Evolutionary conservation across 1,140 invertebrate species (phyloP).

Genomic region (Brachystomella parvula): DNA sequence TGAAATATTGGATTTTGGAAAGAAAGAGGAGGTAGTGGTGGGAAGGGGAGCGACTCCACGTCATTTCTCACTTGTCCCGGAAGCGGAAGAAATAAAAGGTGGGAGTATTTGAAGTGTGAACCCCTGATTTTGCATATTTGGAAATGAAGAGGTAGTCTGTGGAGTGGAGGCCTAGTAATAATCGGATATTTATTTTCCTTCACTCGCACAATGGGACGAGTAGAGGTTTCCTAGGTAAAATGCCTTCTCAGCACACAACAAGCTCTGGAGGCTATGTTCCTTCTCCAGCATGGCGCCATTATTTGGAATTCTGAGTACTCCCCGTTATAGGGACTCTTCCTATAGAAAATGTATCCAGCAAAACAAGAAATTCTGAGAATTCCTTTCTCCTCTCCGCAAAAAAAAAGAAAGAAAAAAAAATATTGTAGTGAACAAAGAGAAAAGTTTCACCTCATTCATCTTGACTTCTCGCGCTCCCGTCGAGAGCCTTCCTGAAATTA

Average conservation of each 20-base stretch:
- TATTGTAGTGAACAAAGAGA: not conserved
- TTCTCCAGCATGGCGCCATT: not conserved
- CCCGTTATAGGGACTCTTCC: not conserved
- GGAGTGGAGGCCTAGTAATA: not conserved
- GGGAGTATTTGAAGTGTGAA: not conserved
- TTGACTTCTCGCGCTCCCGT: not conserved
- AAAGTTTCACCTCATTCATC: not conserved
- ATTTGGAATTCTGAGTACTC: not conserved
- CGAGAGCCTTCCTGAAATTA: not conserved
- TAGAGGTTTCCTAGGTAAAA: not conserved
- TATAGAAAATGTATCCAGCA: too few relatives aligned
- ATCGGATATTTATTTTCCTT: constrained; percentile 5
- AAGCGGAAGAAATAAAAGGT: not conserved
- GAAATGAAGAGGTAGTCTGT: not conserved
- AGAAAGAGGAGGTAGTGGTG: not conserved
- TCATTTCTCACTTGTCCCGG: not conserved
- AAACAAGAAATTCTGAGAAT: not conserved
- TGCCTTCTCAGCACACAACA: not conserved
- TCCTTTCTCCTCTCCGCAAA: not conserved
- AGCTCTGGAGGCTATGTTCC: not conserved
- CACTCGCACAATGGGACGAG: not conserved
- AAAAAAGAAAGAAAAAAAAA: not conserved
- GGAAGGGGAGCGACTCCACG: not conserved
- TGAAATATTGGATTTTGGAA: too few relatives aligned
- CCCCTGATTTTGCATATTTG: constrained; percentile 11